Percentiles rank a stretch among this genome's conserved stretches.
Conservation (phyloP, 2,113 vertebrate genomes). For the Apaloderma vittatum region DNA sequence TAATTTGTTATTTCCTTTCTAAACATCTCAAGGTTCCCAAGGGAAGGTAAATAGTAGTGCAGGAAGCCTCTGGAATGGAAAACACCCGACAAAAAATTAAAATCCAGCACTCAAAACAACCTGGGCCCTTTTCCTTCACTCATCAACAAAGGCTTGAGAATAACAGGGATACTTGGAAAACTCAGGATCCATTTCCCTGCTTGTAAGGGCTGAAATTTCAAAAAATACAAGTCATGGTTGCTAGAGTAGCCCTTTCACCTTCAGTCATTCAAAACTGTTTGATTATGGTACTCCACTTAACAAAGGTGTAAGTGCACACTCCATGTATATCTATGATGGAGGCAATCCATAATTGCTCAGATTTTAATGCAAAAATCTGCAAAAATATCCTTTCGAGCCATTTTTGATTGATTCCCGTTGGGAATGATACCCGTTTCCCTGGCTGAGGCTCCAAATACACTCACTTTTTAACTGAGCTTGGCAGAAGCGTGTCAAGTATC, state of each 20-base stretch:
- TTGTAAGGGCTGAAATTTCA: not conserved
- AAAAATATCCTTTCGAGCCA: not conserved
- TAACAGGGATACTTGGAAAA: too few relatives aligned
- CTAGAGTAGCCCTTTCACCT: not conserved
- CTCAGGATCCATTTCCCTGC: too few relatives aligned
- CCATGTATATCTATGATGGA: not conserved
- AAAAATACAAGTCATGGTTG: not conserved
- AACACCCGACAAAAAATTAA: too few relatives aligned
- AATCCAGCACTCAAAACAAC: too few relatives aligned
- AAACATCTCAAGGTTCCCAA: too few relatives aligned
- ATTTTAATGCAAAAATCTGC: not conserved
- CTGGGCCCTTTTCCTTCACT: too few relatives aligned
- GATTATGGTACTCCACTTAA: not conserved
- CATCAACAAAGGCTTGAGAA: too few relatives aligned
- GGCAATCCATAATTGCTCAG: not conserved
- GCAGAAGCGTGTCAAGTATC: not conserved
- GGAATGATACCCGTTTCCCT: not conserved
- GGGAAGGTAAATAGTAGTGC: too few relatives aligned
- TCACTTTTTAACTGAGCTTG: not conserved
- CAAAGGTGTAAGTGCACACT: not conserved
- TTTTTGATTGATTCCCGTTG: not conserved
- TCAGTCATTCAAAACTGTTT: not conserved
- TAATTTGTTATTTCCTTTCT: too few relatives aligned
- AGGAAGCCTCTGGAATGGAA: too few relatives aligned
- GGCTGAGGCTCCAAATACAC: not conserved